Evolutionary conservation across 1,140 invertebrate genomes (phyloP).

Genomic region (Listronotus bonariensis): DNA sequence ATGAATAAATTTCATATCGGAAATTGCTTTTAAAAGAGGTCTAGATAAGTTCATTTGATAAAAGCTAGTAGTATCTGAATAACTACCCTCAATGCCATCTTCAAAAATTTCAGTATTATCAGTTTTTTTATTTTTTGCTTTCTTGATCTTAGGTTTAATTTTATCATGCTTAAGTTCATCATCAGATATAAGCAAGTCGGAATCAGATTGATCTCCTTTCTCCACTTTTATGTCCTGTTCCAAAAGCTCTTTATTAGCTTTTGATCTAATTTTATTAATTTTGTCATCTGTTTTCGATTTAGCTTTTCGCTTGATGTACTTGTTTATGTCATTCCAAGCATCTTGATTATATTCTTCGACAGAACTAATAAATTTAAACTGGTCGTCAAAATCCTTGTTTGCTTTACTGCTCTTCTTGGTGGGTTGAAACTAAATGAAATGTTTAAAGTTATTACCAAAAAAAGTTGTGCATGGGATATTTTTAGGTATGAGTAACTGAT

Average conservation of each 20-base stretch:
- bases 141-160: slow-evolving; percentile 62
- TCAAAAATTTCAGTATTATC: slow-evolving; percentile 55
- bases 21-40: slow-evolving; percentile 87
- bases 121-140: slow-evolving; percentile 44
- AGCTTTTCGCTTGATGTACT: slow-evolving; percentile 80
- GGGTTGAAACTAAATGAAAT: slow-evolving; percentile 71
- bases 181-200: slow-evolving; percentile 64
- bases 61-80: slow-evolving; percentile 75
- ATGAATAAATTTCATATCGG: slow-evolving; percentile 83
- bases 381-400: slow-evolving; percentile 72
- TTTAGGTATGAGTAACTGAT: too few species aligned
- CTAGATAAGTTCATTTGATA: slow-evolving; percentile 93
- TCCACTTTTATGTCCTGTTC: slow-evolving; percentile 40
- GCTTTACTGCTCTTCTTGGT: slow-evolving; percentile 73
- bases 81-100: slow-evolving; percentile 39
- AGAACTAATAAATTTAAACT: slow-evolving; percentile 75
- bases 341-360: slow-evolving; percentile 78
- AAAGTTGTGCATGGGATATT: too few species aligned
- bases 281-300: slow-evolving; percentile 85
- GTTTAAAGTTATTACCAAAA: too few species aligned
- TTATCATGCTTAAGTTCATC: slow-evolving; percentile 74
- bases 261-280: slow-evolving; percentile 68
- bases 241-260: slow-evolving; percentile 54
- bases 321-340: slow-evolving; percentile 83
- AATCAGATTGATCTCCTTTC: slow-evolving; percentile 51